phyloP scores from a whole-genome alignment of 2,888 invertebrate genomes.

The Anthoptus insignis region DNA sequence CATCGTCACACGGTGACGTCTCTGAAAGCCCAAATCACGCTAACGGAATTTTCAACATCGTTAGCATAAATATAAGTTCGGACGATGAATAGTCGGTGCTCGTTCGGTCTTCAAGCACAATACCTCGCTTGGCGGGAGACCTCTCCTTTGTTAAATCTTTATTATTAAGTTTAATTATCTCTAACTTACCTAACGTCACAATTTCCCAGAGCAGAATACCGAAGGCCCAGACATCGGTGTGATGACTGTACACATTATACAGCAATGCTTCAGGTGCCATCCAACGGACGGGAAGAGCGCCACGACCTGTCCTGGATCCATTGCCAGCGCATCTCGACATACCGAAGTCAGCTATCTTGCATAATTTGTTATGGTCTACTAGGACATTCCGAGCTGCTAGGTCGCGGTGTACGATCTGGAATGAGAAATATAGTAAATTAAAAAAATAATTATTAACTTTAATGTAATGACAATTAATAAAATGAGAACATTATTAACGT shows the following conservation, averaged over 20 bases:
- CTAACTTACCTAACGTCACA: slow-evolving; percentile 90
- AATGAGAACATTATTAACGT: too few relatives aligned
- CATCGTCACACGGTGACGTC: too few relatives aligned
- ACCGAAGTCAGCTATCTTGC: slow-evolving; percentile 96
- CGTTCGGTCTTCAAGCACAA: too few relatives aligned
- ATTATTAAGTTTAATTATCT: slow-evolving; percentile 6
- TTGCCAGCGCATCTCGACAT: slow-evolving; percentile 90
- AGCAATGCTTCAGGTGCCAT: slow-evolving; percentile 95
- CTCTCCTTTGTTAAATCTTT: too few relatives aligned
- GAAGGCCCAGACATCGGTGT: slow-evolving; percentile 96
- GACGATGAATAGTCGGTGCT: too few relatives aligned
- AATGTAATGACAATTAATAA: too few relatives aligned
- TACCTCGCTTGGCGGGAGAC: too few relatives aligned
- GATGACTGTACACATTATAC: slow-evolving; percentile 93
- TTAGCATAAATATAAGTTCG: too few relatives aligned
- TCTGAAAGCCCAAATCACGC: too few relatives aligned
- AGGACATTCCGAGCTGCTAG: slow-evolving; percentile 94
- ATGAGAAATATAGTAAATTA: too few relatives aligned
- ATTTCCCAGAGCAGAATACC: slow-evolving; percentile 96
- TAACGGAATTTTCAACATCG: too few relatives aligned
- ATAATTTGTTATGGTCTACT: slow-evolving; percentile 94
- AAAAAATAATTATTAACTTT: too few relatives aligned
- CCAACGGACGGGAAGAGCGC: slow-evolving; percentile 92
- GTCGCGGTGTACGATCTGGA: slow-evolving; percentile 95
- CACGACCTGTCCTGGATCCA: slow-evolving; percentile 77